These are phyloP conservation scores for Helogale parvula DNA, from an alignment of 2,113 vertebrate species.

Conservation along the genomic window DNA sequence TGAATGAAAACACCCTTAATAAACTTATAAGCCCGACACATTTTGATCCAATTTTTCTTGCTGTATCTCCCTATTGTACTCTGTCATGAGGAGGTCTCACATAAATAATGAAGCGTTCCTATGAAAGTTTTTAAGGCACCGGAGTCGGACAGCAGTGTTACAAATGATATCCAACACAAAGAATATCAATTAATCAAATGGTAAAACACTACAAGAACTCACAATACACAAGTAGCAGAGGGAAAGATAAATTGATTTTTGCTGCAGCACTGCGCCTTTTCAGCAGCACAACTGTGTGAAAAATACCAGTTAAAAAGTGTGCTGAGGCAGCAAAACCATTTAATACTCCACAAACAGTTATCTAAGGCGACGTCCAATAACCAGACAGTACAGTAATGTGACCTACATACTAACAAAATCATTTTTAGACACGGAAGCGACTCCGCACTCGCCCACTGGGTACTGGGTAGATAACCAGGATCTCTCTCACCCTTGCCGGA, in stretches of 20 bases:
- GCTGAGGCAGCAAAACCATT: conserved; percentile 99
- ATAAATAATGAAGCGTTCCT: conserved; percentile 81
- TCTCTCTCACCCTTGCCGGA: conserved; percentile 62
- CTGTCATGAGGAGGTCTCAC: conserved; percentile 75
- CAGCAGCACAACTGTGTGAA: conserved; percentile 98
- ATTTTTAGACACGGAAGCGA: conserved; percentile 86
- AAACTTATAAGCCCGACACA: conserved; percentile 77
- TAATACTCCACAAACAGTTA: conserved; percentile 99
- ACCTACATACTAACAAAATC: conserved; percentile 98
- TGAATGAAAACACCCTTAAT: conserved; percentile 74
- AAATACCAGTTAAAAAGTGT: conserved; percentile 97
- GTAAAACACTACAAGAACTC: conserved; percentile 86
- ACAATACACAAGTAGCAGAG: conserved; percentile 87
- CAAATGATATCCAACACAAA: conserved; percentile 87
- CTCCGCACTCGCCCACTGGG: conserved; percentile 88
- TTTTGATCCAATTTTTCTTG: conserved; percentile 79
- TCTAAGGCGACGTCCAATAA: conserved; percentile 97
- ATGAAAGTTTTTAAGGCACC: conserved; percentile 84
- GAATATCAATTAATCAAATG: conserved; percentile 90
- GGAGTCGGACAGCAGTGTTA: conserved; percentile 82
- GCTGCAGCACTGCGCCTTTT: conserved; percentile 93
- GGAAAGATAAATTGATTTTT: conserved; percentile 94
- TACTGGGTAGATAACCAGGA: conserved; percentile 88
- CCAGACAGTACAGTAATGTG: conserved; percentile 95
- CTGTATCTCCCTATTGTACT: conserved; percentile 65